Percentiles rank a stretch among this genome's conserved stretches.
Conservation (phyloP, 2,797 vertebrate species). For the Prunella strophiata region DNA sequence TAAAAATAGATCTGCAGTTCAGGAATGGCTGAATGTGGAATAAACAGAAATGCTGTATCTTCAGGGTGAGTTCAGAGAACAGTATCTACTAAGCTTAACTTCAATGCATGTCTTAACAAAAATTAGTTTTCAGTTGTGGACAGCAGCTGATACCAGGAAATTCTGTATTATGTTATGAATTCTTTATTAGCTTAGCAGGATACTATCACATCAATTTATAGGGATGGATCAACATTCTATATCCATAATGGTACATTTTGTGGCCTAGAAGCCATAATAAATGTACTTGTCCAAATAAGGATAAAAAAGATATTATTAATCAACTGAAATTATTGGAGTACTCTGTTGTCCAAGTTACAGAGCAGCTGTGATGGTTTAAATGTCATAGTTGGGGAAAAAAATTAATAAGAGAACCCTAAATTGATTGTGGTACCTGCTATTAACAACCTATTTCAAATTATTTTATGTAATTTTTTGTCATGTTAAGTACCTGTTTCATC, state of each 20-base stretch:
- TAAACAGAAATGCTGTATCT: not conserved
- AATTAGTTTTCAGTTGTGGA: not conserved
- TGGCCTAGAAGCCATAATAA: not conserved
- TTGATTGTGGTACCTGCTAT: not conserved
- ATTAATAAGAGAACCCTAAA: not conserved
- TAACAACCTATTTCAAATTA: not conserved
- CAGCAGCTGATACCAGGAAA: not conserved
- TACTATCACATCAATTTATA: not conserved
- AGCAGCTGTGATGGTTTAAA: not conserved
- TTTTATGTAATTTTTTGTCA: not conserved
- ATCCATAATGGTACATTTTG: not conserved
- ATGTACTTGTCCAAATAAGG: not conserved
- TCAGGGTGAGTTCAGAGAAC: not conserved
- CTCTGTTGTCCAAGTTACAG: not conserved
- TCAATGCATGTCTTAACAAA: not conserved
- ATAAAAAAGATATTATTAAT: not conserved
- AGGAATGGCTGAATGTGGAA: not conserved
- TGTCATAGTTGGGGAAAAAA: not conserved
- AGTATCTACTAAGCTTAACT: not conserved
- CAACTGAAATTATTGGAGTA: not conserved
- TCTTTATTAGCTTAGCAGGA: not conserved
- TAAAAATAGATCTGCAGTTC: not conserved
- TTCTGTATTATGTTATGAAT: not conserved
- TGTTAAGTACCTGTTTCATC: constrained; percentile 7
- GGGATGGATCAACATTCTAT: not conserved